Percentiles rank a stretch among this genome's conserved stretches.
Evolutionary conservation across 2,113 vertebrate species (phyloP).

Genomic region (Cephalopterus ornatus): DNA sequence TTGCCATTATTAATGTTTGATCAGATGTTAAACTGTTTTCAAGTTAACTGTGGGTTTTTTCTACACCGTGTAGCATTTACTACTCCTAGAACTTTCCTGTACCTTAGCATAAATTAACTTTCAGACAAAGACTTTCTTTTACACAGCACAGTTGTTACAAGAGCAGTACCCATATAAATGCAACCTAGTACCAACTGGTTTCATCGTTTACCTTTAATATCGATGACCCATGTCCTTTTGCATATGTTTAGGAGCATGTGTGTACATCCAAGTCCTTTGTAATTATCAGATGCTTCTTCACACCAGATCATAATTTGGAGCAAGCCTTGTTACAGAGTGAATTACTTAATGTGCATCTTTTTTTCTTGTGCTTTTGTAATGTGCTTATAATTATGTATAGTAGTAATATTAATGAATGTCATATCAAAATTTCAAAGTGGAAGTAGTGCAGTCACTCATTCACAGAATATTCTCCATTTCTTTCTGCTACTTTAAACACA

Average conservation of each 20-base stretch:
- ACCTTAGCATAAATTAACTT: neutral
- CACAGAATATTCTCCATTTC: neutral
- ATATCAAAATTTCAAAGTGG: neutral
- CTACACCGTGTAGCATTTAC: neutral
- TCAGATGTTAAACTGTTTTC: neutral
- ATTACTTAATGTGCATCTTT: neutral
- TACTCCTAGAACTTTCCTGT: neutral
- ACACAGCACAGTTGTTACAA: neutral
- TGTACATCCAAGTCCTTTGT: neutral
- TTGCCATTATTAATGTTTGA: neutral
- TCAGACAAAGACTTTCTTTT: neutral
- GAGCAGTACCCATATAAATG: neutral
- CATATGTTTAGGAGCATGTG: neutral
- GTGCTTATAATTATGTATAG: neutral
- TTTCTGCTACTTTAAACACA: neutral
- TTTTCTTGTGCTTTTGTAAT: neutral
- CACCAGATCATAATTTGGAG: neutral
- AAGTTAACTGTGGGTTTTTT: neutral
- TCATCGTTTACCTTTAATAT: neutral
- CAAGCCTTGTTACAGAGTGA: neutral
- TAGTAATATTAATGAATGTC: neutral
- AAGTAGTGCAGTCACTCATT: neutral
- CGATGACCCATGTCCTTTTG: neutral
- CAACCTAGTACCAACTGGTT: neutral
- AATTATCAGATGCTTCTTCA: neutral